These are phyloP conservation scores for Eidolon helvum DNA, from an alignment of 2,113 vertebrate genomes.

Conservation along the genomic window DNA sequence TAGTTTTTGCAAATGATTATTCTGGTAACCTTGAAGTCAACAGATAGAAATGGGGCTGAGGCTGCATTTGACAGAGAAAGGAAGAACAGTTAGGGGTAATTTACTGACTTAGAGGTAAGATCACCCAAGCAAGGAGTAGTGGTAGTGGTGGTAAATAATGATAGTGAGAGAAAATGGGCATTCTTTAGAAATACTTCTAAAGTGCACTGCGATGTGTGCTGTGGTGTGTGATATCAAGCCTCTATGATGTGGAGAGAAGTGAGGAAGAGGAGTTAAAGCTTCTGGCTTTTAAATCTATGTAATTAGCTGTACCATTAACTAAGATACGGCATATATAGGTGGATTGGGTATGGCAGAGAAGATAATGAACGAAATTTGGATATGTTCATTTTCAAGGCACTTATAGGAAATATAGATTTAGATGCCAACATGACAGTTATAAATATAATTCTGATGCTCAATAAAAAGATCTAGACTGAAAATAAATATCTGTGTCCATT, in stretches of 20 bases:
- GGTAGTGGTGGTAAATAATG: not conserved
- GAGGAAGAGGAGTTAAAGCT: not conserved
- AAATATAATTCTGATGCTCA: not conserved
- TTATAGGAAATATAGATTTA: not conserved
- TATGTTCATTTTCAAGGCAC: not conserved
- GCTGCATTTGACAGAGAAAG: not conserved
- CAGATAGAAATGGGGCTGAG: not conserved
- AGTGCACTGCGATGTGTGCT: not conserved
- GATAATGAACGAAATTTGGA: not conserved
- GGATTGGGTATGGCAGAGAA: not conserved
- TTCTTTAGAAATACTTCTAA: not conserved
- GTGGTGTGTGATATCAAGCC: no score
- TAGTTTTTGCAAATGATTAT: not conserved
- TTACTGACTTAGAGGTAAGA: not conserved
- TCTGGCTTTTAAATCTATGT: not conserved
- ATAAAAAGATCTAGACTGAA: not conserved
- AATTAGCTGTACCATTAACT: not conserved
- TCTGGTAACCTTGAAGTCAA: not conserved
- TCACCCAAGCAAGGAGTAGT: accelerated
- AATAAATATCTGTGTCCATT: not conserved
- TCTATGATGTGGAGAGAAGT: not conserved
- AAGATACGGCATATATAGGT: not conserved
- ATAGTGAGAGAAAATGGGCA: not conserved
- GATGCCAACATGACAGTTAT: not conserved
- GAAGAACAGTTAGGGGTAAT: not conserved